These are phyloP conservation scores for Rhinoderma darwinii DNA, from an alignment of 2,113 vertebrate genomes.

Conservation along the genomic window DNA sequence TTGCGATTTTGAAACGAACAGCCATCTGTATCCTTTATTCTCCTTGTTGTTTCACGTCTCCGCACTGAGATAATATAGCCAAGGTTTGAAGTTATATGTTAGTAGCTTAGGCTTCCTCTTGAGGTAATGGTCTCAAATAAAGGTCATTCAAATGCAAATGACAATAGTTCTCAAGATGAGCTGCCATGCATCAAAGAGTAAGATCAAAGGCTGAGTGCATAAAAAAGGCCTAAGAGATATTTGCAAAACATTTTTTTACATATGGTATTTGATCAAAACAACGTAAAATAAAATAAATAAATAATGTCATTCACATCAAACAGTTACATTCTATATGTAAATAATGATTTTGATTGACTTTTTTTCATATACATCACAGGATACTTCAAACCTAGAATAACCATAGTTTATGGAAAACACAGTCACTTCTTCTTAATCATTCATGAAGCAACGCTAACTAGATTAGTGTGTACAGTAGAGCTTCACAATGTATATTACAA, in stretches of 20 bases:
- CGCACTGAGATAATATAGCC: conserved; percentile 27
- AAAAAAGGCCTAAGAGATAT: conserved; percentile 56
- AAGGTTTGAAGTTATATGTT: conserved; percentile 55
- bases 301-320: conserved; percentile 54
- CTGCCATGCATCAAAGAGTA: conserved; percentile 54
- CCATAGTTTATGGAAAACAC: conserved; percentile 31
- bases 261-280: conserved; percentile 60
- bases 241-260: conserved; percentile 61
- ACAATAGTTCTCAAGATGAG: conserved; percentile 58
- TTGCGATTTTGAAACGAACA: not conserved
- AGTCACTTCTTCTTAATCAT: conserved; percentile 55
- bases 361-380: conserved; percentile 51
- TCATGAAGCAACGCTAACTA: conserved; percentile 45
- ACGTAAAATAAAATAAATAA: conserved; percentile 49
- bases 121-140: conserved; percentile 59
- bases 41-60: conserved; percentile 23
- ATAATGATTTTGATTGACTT: conserved; percentile 52
- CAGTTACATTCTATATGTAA: conserved; percentile 57
- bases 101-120: conserved; percentile 59
- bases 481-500: conserved; percentile 47
- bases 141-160: conserved; percentile 61
- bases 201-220: conserved; percentile 56
- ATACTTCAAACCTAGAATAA: conserved; percentile 53
- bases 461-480: conserved; percentile 33
- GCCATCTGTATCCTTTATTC: conserved; percentile 41